phyloP scores from a whole-genome alignment of 2,888 invertebrate genomes.

The Sussaba pulchella region DNA sequence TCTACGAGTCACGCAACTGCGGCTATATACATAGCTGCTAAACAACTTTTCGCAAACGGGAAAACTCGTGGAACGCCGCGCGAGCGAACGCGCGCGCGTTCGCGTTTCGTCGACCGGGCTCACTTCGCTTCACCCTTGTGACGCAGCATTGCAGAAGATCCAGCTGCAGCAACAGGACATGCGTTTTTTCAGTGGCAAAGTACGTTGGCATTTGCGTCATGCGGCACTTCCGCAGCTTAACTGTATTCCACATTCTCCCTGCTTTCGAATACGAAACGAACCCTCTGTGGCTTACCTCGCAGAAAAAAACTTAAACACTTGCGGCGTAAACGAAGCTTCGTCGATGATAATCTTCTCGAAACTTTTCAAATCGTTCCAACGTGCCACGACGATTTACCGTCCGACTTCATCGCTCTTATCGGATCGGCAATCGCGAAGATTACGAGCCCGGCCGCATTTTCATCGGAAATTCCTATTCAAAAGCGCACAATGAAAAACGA shows the following conservation, averaged over 20 bases:
- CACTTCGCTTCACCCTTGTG: slow-evolving; percentile 13
- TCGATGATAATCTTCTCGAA: too few species aligned
- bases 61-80: slow-evolving; percentile 22
- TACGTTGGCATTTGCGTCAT: slow-evolving; percentile 1
- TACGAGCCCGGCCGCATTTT: too few species aligned
- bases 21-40: slow-evolving; percentile 4
- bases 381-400: too few species aligned
- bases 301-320: too few species aligned
- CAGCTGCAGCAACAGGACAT: slow-evolving; percentile 32
- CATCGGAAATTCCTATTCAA: too few species aligned
- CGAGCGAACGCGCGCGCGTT: too few species aligned
- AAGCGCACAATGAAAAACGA: too few species aligned
- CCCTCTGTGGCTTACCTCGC: background rate
- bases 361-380: too few species aligned
- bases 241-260: slow-evolving; percentile 9
- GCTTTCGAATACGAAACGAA: slow-evolving; percentile 1
- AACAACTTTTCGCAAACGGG: slow-evolving; percentile 37
- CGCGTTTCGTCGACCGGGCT: background rate
- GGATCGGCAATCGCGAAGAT: too few species aligned
- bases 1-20: slow-evolving; percentile 16
- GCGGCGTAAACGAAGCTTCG: too few species aligned
- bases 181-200: slow-evolving; percentile 15
- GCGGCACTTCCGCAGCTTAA: background rate
- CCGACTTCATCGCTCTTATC: too few species aligned
- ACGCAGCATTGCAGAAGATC: slow-evolving; percentile 29